phyloP scores from a whole-genome alignment of 2,888 invertebrate genomes.

The Pachliopta kotzebuea region DNA sequence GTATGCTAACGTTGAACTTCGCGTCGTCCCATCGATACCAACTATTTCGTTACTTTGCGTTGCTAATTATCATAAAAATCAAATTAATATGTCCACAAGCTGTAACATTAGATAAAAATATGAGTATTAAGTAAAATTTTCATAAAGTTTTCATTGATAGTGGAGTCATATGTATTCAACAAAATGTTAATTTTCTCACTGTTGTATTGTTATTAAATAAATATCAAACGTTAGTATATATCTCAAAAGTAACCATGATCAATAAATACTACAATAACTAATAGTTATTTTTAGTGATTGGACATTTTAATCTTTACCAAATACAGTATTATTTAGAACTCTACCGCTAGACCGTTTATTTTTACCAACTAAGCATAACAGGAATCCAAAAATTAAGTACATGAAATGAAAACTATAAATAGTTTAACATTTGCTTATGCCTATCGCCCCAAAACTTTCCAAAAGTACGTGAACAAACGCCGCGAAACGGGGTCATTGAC shows the following conservation, averaged over 20 bases:
- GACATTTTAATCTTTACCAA: background rate
- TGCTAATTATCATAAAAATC: constrained; percentile 55
- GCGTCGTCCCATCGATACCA: constrained; percentile 55
- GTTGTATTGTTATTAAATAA: background rate
- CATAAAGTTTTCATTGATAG: constrained; percentile 8
- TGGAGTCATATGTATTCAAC: constrained; percentile 7
- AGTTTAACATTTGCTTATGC: constrained; percentile 42
- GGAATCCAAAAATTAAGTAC: constrained; percentile 1
- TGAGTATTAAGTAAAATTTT: constrained; percentile 26
- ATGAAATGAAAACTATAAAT: constrained; percentile 35
- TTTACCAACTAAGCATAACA: constrained; percentile 1
- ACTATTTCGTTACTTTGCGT: constrained; percentile 53
- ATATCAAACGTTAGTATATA: background rate
- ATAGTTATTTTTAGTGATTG: background rate
- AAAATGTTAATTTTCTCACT: background rate
- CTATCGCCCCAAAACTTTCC: constrained; percentile 72
- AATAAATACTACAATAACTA: background rate
- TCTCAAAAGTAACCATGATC: background rate
- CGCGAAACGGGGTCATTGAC: constrained; percentile 77
- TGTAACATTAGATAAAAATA: constrained; percentile 44
- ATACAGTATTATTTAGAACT: no score
- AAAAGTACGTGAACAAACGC: constrained; percentile 78
- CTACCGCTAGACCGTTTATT: no score
- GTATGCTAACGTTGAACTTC: constrained; percentile 71
- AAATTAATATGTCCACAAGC: constrained; percentile 51